Conservation (phyloP, 2,888 invertebrate genomes). For the Torymus tubicola region DNA sequence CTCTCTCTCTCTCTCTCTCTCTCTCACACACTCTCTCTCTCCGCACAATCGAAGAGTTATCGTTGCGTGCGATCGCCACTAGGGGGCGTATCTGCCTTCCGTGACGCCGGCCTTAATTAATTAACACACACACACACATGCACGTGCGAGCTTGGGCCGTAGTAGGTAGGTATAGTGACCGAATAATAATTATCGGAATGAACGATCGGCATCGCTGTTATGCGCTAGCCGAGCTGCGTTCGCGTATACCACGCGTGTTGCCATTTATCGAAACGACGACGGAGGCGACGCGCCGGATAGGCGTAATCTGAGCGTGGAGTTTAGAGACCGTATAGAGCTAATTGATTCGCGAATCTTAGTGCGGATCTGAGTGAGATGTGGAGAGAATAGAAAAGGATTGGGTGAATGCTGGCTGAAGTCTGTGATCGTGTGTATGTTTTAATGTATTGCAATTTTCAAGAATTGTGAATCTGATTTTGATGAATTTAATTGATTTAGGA, state of each 20-base stretch:
- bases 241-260: slow-evolving; percentile 55
- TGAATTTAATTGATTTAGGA: too few relatives aligned
- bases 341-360: slow-evolving; percentile 70
- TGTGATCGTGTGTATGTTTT: too few relatives aligned
- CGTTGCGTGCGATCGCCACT: slow-evolving; percentile 67
- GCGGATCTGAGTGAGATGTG: too few relatives aligned
- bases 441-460: too few relatives aligned
- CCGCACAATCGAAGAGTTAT: slow-evolving; percentile 66
- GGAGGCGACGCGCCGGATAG: slow-evolving; percentile 60
- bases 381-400: too few relatives aligned
- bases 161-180: slow-evolving; percentile 35
- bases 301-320: slow-evolving; percentile 64
- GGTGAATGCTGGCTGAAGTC: too few relatives aligned
- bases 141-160: slow-evolving; percentile 41
- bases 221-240: too few relatives aligned
- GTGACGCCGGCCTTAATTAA: slow-evolving; percentile 70
- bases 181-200: slow-evolving; percentile 75
- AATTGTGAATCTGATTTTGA: too few relatives aligned
- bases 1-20: too few relatives aligned
- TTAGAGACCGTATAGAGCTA: slow-evolving; percentile 53
- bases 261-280: slow-evolving; percentile 70
- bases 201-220: slow-evolving; percentile 71
- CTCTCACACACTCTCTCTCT: not conserved
- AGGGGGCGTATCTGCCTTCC: slow-evolving; percentile 43
- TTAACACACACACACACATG: slow-evolving; percentile 68